phyloP scores from a whole-genome alignment of 1,140 invertebrate species.

The Cyclina sinensis region DNA sequence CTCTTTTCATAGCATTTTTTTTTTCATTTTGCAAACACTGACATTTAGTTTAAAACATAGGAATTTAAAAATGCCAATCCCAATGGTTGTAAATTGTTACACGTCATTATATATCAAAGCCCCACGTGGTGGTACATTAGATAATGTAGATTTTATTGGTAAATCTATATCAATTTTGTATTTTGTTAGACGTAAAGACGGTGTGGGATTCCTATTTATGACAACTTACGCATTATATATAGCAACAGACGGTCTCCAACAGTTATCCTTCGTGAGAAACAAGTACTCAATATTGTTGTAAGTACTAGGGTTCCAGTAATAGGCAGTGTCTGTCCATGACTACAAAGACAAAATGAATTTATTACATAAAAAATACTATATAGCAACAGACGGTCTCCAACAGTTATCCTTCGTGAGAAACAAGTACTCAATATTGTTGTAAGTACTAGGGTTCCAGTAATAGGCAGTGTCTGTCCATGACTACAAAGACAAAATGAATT shows the following conservation, averaged over 20 bases:
- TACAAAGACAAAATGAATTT: neutral
- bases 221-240: neutral
- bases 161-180: no score
- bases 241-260: neutral
- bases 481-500: neutral
- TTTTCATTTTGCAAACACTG: no score
- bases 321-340: neutral
- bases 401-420: conserved; percentile 17
- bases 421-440: neutral
- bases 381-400: neutral
- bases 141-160: no score
- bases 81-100: no score
- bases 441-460: neutral
- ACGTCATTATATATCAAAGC: no score
- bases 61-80: no score
- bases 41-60: no score
- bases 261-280: conserved; percentile 13
- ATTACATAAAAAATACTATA: neutral
- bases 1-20: no score
- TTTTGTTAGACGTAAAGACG: no score
- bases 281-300: neutral
- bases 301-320: neutral
- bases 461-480: neutral
- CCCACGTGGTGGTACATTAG: no score
- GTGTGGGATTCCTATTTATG: no score